A percentile compares a stretch with the other conserved stretches of the same genome.
phyloP scores from a whole-genome alignment of 2,888 invertebrate genomes.

The Caenorhabditis wallacei region DNA sequence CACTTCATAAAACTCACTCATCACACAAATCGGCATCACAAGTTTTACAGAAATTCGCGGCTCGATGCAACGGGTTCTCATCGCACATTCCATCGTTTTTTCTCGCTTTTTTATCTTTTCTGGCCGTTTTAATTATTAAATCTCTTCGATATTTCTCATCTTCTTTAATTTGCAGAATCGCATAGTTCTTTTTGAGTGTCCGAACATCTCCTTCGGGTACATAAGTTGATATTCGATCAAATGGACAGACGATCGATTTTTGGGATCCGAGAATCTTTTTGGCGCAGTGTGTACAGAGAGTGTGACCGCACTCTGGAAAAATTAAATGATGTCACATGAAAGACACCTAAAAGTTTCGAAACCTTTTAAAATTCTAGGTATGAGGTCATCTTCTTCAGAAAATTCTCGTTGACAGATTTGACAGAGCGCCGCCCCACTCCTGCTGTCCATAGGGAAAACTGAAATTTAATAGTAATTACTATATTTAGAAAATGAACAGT shows the following conservation, averaged over 20 bases:
- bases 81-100: slow-evolving; percentile 31
- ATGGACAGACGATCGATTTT: slow-evolving; percentile 16
- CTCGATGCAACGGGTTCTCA: slow-evolving; percentile 30
- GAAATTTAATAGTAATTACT: slow-evolving; percentile 5
- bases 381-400: slow-evolving; percentile 6
- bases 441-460: background rate
- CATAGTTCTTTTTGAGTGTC: slow-evolving; percentile 43
- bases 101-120: slow-evolving; percentile 20
- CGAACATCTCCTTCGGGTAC: slow-evolving; percentile 14
- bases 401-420: slow-evolving; percentile 41
- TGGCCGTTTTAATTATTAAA: background rate
- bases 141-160: slow-evolving; percentile 24
- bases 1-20: slow-evolving; percentile 13
- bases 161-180: slow-evolving; percentile 36
- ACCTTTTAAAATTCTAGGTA: slow-evolving; percentile 38
- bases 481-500: background rate
- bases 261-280: background rate
- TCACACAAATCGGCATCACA: slow-evolving; percentile 51
- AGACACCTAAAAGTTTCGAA: background rate
- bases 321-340: background rate
- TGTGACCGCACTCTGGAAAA: slow-evolving; percentile 44
- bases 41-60: slow-evolving; percentile 13
- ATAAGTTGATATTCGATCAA: slow-evolving; percentile 18
- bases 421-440: slow-evolving; percentile 8
- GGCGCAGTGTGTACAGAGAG: slow-evolving; percentile 30